Percentiles rank a stretch among this genome's conserved stretches.
phyloP scores from a whole-genome alignment of 2,888 invertebrate species.

The Leptura quadrifasciata region DNA sequence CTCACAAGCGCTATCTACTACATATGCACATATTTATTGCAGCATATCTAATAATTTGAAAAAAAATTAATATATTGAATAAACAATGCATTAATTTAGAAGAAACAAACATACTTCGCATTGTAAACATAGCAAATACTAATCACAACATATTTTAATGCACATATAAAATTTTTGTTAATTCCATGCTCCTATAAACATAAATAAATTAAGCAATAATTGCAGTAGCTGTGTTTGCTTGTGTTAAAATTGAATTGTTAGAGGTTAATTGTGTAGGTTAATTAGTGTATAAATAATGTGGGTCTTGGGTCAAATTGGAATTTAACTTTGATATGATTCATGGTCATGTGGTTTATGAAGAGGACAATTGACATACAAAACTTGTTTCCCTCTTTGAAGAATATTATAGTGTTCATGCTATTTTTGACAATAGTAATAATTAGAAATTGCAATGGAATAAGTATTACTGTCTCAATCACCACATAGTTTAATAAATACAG shows the following conservation, averaged over 20 bases:
- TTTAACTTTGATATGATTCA: slow-evolving; percentile 28
- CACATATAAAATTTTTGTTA: neutral
- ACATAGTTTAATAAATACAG: too few species aligned
- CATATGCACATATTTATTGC: slow-evolving; percentile 16
- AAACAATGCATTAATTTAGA: slow-evolving; percentile 17
- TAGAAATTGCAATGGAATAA: too few species aligned
- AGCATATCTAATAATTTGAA: neutral
- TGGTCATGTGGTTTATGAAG: slow-evolving; percentile 13
- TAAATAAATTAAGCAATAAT: slow-evolving; percentile 2
- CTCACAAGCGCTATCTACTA: slow-evolving; percentile 5
- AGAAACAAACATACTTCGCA: neutral
- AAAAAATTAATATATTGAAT: slow-evolving; percentile 4
- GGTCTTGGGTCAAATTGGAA: slow-evolving; percentile 31
- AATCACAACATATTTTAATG: slow-evolving; percentile 1
- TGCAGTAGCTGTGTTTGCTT: slow-evolving; percentile 13
- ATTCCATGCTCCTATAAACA: neutral
- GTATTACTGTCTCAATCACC: too few species aligned
- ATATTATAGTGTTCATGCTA: too few species aligned
- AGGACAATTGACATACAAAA: neutral
- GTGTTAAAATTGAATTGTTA: slow-evolving; percentile 42
- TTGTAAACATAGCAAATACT: neutral
- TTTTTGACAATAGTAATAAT: too few species aligned
- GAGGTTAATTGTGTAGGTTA: slow-evolving; percentile 44
- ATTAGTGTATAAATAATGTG: slow-evolving; percentile 28
- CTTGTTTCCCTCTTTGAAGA: neutral